Conservation (phyloP, 2,113 vertebrate genomes). For the Coptodon rendalli region DNA sequence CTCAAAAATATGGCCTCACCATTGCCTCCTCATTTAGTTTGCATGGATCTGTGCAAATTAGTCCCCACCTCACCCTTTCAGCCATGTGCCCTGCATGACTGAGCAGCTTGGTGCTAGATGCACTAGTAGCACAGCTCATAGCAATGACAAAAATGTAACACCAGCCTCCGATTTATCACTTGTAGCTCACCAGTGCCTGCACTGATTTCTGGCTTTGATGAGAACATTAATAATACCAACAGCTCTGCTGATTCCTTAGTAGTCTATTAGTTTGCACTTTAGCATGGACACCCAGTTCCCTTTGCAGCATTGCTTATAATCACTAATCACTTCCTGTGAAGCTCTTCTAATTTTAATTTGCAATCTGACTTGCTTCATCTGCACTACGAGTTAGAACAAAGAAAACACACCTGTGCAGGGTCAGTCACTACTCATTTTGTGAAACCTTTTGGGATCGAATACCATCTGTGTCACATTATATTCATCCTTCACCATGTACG, state of each 20-base stretch:
- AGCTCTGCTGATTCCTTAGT: background rate
- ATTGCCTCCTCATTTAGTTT: background rate
- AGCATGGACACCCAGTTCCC: background rate
- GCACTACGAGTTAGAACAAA: background rate
- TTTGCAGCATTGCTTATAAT: background rate
- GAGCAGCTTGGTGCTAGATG: background rate
- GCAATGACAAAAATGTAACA: background rate
- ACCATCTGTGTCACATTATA: constrained; percentile 2
- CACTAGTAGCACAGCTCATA: background rate
- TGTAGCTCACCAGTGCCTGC: background rate
- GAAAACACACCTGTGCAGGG: background rate
- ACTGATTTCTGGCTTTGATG: background rate
- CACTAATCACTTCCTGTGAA: background rate
- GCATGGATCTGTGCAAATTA: background rate
- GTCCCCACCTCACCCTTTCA: background rate
- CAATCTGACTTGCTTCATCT: background rate
- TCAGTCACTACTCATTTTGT: constrained; percentile 4
- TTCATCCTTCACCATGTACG: constrained; percentile 10
- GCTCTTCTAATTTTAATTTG: background rate
- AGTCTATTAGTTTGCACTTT: background rate
- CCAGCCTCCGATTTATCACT: background rate
- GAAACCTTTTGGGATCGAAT: background rate
- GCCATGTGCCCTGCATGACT: background rate
- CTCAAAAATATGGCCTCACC: background rate
- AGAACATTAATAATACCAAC: background rate